Percentiles rank a stretch among this genome's conserved stretches.
Conservation (phyloP, 64 coral and sea anemone genomes). For the Cladopsammia gracilis region DNA sequence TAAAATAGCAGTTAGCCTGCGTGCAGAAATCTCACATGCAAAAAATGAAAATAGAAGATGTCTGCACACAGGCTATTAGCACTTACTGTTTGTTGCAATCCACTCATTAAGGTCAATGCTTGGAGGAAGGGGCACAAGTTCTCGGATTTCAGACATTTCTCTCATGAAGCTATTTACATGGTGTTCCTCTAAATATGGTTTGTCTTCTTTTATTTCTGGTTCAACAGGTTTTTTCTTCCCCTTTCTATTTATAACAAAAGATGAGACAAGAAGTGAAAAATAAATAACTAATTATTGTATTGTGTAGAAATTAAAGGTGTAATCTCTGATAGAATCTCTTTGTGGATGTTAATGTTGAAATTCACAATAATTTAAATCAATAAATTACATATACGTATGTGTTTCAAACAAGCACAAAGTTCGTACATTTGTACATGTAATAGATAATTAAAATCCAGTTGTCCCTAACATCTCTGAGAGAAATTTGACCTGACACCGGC, state of each 20-base stretch:
- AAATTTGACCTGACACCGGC: too few relatives aligned
- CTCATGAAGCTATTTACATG: constrained; percentile 71
- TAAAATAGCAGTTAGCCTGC: too few relatives aligned
- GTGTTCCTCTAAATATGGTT: constrained; percentile 90
- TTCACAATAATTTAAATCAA: too few relatives aligned
- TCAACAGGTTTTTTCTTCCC: constrained; percentile 90
- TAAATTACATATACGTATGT: not conserved
- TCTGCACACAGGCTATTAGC: not conserved
- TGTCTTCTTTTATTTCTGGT: constrained; percentile 92
- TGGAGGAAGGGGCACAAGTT: constrained; percentile 78
- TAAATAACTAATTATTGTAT: not conserved
- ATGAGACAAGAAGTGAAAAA: too few relatives aligned
- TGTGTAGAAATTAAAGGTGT: not conserved
- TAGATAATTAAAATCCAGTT: too few relatives aligned
- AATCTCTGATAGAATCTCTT: too few relatives aligned
- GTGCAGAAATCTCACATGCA: too few relatives aligned
- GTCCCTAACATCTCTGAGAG: too few relatives aligned
- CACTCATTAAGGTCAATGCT: constrained; percentile 97
- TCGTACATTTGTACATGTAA: too few relatives aligned
- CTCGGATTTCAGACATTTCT: constrained; percentile 81
- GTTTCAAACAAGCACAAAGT: not conserved
- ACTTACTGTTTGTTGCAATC: constrained; percentile 97
- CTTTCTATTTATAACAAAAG: constrained; percentile 53
- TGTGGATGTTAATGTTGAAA: too few relatives aligned
- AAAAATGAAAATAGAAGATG: too few relatives aligned